A percentile compares a stretch with the other conserved stretches of the same genome.
Conservation (phyloP, 2,797 vertebrate genomes). For the Poeciliopsis presidionis region DNA sequence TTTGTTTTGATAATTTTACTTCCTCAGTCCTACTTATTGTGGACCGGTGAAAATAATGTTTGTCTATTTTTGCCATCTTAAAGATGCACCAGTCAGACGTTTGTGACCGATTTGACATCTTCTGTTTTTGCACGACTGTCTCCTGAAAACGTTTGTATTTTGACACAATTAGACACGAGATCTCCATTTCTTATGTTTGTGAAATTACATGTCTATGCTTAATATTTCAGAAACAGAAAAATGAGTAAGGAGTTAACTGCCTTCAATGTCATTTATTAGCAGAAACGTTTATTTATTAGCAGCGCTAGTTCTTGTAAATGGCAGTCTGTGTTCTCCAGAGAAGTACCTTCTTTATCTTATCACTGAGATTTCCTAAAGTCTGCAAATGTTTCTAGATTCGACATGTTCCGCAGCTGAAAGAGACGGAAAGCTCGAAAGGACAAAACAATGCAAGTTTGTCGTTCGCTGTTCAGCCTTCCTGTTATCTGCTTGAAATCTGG, state of each 20-base stretch:
- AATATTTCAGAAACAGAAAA: neutral
- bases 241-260: too few relatives aligned
- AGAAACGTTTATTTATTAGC: too few relatives aligned
- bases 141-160: neutral
- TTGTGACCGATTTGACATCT: neutral
- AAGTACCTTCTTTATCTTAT: neutral
- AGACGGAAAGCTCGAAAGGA: neutral
- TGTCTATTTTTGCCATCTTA: neutral
- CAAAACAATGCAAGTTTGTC: neutral
- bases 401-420: neutral
- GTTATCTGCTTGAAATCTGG: neutral
- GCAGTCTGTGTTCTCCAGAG: neutral
- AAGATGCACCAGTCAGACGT: neutral
- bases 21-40: neutral
- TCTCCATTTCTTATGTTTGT: neutral
- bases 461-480: neutral
- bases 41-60: neutral
- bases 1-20: neutral
- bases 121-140: neutral
- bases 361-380: neutral
- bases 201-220: neutral
- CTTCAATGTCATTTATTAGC: neutral
- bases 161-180: neutral
- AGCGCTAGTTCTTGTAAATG: neutral
- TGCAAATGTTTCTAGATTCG: neutral